Base-by-base conservation (phyloP, 2,113 vertebrate species). In the Struthidea cinerea region DNA sequence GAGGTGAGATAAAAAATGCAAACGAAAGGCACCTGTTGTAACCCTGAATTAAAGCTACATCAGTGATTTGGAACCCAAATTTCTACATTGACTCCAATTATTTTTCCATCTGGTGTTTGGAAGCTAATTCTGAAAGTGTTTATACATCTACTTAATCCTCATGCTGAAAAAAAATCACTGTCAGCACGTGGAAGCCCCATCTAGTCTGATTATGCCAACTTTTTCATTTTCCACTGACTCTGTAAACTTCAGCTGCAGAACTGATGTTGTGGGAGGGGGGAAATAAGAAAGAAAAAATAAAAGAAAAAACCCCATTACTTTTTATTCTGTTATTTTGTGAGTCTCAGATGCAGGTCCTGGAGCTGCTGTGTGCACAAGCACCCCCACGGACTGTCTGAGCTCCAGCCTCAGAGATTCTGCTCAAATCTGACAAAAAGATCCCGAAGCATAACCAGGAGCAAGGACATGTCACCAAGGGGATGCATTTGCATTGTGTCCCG, bases 221-320 rank as follows among this genome's bases (percentile, higher is more conserved):
- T n/a, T 35, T 47, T 30, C 2, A 7, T 83, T 68, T 93, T 44
- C 41, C 37, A 46, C 35, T 67, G 46, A 21, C 30, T 37, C 21
- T 44, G n/a, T 35, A 24, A 65, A 67, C 32, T 84, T 60, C 3
- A 57, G 24, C 46, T 18, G 37, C 28, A 49, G 28, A 53, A 44
- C 6, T 24, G 41, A 27, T n/a, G 23, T 27, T 4, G 11, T 1
- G 6, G 3, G 1, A 22, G 13, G 13, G 47, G 1, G 1, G 1
- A 3, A 13, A 6, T 4, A 27, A n/a, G 28, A 13, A 7, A 6
- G 1, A 13, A 67, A 41, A 57, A 37, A 10, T 4, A 11, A 23
- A 28, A 9, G 1, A 19, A 22, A 4, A 17, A 18, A 24, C 4
- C 20, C 24, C 6, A 8, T 9, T 44, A 28, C 1, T 10, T 68